phyloP scores from a whole-genome alignment of 2,888 invertebrate genomes.

The Stenoptilia bipunctidactyla region DNA sequence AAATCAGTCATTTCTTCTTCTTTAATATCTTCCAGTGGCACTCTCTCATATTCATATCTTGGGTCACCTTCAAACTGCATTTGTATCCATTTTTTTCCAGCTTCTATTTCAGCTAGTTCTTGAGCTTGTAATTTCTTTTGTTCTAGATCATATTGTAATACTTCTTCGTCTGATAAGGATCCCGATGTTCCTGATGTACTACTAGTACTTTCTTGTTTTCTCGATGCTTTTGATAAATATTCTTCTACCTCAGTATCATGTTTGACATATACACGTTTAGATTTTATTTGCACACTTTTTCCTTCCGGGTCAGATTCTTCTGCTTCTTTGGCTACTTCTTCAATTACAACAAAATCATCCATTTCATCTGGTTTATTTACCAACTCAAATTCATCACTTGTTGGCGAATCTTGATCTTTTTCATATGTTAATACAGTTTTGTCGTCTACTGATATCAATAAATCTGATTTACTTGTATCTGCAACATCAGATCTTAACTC shows the following conservation, averaged over 20 bases:
- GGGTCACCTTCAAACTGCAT: slow-evolving; percentile 87
- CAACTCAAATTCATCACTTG: slow-evolving; percentile 89
- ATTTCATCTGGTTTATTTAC: slow-evolving; percentile 88
- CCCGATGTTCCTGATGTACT: slow-evolving; percentile 55
- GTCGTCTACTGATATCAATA: slow-evolving; percentile 73
- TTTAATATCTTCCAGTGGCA: slow-evolving; percentile 91
- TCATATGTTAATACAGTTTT: slow-evolving; percentile 63
- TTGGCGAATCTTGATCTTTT: slow-evolving; percentile 79
- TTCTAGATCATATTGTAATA: slow-evolving; percentile 77
- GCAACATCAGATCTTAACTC: slow-evolving; percentile 66
- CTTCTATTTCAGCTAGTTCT: slow-evolving; percentile 73
- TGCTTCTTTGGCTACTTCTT: slow-evolving; percentile 90
- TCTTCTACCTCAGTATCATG: slow-evolving; percentile 81
- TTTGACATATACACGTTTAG: slow-evolving; percentile 55
- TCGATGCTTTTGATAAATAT: slow-evolving; percentile 77
- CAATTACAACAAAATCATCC: slow-evolving; percentile 89
- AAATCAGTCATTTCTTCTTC: slow-evolving; percentile 92
- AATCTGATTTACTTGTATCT: slow-evolving; percentile 68
- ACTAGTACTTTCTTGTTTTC: slow-evolving; percentile 72
- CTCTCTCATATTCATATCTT: slow-evolving; percentile 84
- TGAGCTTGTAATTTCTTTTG: slow-evolving; percentile 65
- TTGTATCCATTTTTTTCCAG: slow-evolving; percentile 90
- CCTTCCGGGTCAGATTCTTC: slow-evolving; percentile 87
- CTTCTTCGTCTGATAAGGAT: slow-evolving; percentile 72
- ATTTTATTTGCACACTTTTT: slow-evolving; percentile 79